phyloP scores from a whole-genome alignment of 2,797 vertebrate genomes.

The Chaetodon trifasciatus region DNA sequence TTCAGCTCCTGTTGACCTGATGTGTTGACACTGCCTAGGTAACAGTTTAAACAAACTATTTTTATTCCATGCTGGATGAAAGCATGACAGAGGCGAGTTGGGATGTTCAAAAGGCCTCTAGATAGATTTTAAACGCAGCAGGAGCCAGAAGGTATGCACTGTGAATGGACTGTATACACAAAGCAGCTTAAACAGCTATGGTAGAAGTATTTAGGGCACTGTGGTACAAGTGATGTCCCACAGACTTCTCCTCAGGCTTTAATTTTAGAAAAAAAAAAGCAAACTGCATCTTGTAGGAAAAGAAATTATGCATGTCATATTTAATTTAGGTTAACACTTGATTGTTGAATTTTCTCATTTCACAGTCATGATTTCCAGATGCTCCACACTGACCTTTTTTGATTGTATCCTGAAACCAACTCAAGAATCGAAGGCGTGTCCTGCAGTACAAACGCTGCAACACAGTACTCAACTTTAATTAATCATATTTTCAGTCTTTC shows the following conservation, averaged over 20 bases:
- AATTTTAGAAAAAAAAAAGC: slow-evolving; percentile 2
- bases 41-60: slow-evolving; percentile 84
- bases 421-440: not conserved
- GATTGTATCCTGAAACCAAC: not conserved
- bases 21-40: slow-evolving; percentile 82
- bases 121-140: slow-evolving; percentile 68
- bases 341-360: slow-evolving; percentile 8
- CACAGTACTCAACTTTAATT: not conserved
- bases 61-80: slow-evolving; percentile 71
- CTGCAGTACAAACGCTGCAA: not conserved
- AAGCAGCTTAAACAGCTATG: slow-evolving; percentile 46
- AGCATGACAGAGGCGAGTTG: slow-evolving; percentile 48
- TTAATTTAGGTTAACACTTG: not conserved
- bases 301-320: not conserved
- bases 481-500: not conserved
- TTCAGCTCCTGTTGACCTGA: slow-evolving; percentile 82
- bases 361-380: not conserved
- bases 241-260: not conserved
- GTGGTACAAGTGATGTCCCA: slow-evolving; percentile 22
- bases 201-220: slow-evolving; percentile 64
- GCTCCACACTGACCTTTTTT: not conserved
- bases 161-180: slow-evolving; percentile 65
- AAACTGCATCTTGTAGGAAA: slow-evolving; percentile 6
- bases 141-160: slow-evolving; percentile 57
- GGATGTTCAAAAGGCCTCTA: slow-evolving; percentile 64